Percentiles rank a stretch among this genome's conserved stretches.
Evolutionary conservation across 2,113 vertebrate species (phyloP).

Genomic region (Geococcyx californianus): DNA sequence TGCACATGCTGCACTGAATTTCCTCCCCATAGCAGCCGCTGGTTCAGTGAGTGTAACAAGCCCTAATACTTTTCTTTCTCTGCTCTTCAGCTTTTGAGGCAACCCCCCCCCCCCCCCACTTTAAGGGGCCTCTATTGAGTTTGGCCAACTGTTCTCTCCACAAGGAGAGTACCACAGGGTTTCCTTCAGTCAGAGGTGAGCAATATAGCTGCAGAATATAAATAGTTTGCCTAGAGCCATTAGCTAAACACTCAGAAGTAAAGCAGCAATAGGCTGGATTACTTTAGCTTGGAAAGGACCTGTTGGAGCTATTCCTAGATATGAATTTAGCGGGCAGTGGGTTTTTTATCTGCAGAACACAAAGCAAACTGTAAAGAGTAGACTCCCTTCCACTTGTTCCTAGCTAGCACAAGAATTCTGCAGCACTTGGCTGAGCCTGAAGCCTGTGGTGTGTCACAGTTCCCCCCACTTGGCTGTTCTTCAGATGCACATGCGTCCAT

Average conservation of each 20-base stretch:
- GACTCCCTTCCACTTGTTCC: neutral
- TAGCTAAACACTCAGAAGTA: neutral
- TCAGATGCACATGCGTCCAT: neutral
- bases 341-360: neutral
- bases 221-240: neutral
- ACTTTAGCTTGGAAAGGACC: neutral
- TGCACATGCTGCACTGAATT: neutral
- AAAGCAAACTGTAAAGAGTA: neutral
- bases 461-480: neutral
- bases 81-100: neutral
- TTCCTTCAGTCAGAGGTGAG: neutral
- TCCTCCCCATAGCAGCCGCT: neutral
- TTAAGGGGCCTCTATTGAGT: neutral
- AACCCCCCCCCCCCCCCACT: fast-evolving
- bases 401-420: neutral
- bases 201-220: neutral
- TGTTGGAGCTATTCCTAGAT: neutral
- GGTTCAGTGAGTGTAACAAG: neutral
- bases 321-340: neutral
- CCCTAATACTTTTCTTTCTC: neutral
- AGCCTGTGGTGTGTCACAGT: neutral
- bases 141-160: neutral
- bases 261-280: neutral
- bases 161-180: neutral
- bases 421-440: neutral